Percentiles rank a stretch among this genome's conserved stretches.
These are phyloP conservation scores for Epinephelus fuscoguttatus DNA, from an alignment of 2,113 vertebrate species.

Conservation along the genomic window DNA sequence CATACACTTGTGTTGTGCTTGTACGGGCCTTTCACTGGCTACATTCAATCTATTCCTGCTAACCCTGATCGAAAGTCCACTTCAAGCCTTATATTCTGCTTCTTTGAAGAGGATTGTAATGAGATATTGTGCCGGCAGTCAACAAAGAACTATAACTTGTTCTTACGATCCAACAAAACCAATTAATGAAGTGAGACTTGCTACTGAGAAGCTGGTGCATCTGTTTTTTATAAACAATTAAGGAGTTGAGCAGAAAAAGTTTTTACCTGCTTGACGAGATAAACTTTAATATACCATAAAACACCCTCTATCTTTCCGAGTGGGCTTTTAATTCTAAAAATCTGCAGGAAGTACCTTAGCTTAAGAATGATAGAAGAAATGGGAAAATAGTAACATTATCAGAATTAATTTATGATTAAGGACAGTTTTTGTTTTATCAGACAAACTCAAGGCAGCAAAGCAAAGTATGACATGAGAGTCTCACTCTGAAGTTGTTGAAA, in stretches of 20 bases:
- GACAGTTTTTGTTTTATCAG: not conserved
- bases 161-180: constrained; percentile 15
- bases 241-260: not conserved
- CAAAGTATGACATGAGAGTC: not conserved
- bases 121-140: not conserved
- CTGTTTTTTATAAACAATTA: not conserved
- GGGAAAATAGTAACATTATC: no score
- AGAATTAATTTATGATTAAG: not conserved
- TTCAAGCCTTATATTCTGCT: not conserved
- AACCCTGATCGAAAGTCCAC: constrained; percentile 1
- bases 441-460: not conserved
- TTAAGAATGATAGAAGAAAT: not conserved
- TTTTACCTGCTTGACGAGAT: not conserved
- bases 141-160: constrained; percentile 8
- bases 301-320: not conserved
- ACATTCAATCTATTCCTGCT: constrained; percentile 11
- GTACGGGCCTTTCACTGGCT: not conserved
- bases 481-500: no score
- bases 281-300: not conserved
- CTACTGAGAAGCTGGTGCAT: not conserved
- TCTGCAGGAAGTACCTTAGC: not conserved
- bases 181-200: not conserved
- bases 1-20: not conserved
- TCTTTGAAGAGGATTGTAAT: not conserved
- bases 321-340: not conserved